Evolutionary conservation across 2,888 invertebrate species (phyloP).

Genomic region (Perizoma flavofasciatum): DNA sequence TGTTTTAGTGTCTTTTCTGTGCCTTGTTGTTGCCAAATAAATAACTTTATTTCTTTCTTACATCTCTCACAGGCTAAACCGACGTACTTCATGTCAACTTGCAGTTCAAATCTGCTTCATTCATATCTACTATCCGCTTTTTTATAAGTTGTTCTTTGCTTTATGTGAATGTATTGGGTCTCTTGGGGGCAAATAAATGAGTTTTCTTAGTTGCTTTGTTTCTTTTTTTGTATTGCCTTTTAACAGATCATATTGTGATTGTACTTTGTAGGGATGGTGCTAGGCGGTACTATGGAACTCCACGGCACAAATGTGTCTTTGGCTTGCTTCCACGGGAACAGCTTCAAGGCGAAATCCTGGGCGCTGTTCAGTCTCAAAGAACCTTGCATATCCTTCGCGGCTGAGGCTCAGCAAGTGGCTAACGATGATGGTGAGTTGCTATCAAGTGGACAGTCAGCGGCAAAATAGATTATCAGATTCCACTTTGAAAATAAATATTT

Average conservation of each 20-base stretch:
- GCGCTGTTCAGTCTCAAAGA: constrained; percentile 97
- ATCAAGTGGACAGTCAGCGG: too few species aligned
- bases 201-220: neutral
- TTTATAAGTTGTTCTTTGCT: neutral
- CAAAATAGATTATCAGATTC: too few species aligned
- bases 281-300: constrained; percentile 95
- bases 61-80: neutral
- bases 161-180: too few species aligned
- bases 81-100: too few species aligned
- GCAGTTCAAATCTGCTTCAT: too few species aligned
- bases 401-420: constrained; percentile 95
- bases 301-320: constrained; percentile 95
- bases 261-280: constrained; percentile 85
- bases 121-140: neutral
- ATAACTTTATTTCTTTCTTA: too few species aligned
- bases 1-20: too few species aligned
- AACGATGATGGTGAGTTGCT: constrained; percentile 83
- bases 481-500: too few species aligned
- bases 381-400: constrained; percentile 95
- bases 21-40: too few species aligned
- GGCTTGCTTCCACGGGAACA: constrained; percentile 98
- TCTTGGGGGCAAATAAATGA: too few species aligned
- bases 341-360: constrained; percentile 98
- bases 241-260: too few species aligned
- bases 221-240: neutral